These are phyloP conservation scores for Corythaixoides concolor DNA, from an alignment of 2,113 vertebrate species.

Conservation along the genomic window DNA sequence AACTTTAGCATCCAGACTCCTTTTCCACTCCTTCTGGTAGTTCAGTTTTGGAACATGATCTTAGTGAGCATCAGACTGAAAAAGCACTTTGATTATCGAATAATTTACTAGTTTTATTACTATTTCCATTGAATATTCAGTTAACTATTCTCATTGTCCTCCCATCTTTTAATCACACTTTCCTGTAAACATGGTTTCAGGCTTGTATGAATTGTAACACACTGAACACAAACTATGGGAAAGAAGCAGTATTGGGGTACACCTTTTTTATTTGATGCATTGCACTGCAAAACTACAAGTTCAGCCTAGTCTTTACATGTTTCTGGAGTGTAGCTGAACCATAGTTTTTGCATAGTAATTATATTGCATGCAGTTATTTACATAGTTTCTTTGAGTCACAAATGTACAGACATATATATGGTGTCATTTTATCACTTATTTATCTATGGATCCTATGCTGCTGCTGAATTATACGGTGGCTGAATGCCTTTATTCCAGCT, in stretches of 20 bases:
- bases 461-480: neutral
- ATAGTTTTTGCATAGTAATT: neutral
- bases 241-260: neutral
- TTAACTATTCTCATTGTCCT: neutral
- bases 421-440: slow-evolving; percentile 15
- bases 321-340: neutral
- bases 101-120: neutral
- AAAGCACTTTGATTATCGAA: neutral
- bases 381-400: neutral
- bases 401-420: neutral
- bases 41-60: neutral
- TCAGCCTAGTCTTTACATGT: neutral
- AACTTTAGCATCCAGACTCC: neutral
- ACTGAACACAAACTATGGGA: neutral
- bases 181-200: neutral
- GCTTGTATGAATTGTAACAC: neutral
- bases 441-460: slow-evolving; percentile 8
- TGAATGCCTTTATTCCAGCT: slow-evolving; percentile 47
- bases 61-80: neutral
- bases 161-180: neutral
- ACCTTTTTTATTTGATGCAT: neutral
- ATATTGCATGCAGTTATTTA: neutral
- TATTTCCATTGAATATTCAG: neutral
- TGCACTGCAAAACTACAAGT: neutral
- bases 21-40: neutral